These are phyloP conservation scores for Chloroceryle aenea DNA, from an alignment of 2,113 vertebrate genomes.

Conservation along the genomic window DNA sequence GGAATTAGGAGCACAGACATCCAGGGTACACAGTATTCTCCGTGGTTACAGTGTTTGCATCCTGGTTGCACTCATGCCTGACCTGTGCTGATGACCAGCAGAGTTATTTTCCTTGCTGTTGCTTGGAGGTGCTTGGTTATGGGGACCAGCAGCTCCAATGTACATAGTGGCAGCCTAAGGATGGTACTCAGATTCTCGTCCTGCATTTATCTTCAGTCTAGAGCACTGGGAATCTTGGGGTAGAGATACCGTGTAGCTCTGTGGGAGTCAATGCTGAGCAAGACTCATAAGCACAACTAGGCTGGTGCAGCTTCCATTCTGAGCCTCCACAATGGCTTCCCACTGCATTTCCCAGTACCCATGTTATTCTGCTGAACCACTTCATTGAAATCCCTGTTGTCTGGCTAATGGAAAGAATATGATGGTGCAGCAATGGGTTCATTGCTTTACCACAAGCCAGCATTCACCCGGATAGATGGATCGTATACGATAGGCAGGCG, in stretches of 20 bases:
- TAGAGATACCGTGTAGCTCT: not conserved
- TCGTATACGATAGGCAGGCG: rapidly evolving
- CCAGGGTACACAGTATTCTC: not conserved
- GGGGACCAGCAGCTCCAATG: not conserved
- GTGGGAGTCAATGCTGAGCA: not conserved
- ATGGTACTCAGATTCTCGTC: not conserved
- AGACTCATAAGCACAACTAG: not conserved
- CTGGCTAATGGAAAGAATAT: not conserved
- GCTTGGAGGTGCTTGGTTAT: not conserved
- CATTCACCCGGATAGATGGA: not conserved
- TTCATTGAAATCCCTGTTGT: not conserved
- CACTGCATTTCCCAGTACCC: not conserved
- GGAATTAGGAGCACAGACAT: not conserved
- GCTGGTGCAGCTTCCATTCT: not conserved
- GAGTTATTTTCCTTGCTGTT: not conserved
- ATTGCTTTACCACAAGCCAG: not conserved
- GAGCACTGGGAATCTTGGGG: not conserved
- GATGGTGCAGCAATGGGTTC: not conserved
- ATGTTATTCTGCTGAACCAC: not conserved
- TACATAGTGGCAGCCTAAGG: not conserved
- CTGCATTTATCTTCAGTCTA: not conserved
- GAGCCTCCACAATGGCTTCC: not conserved
- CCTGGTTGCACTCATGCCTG: not conserved
- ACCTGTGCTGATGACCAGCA: not conserved
- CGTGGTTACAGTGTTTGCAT: rapidly evolving